Evolutionary conservation across 1,140 invertebrate genomes (phyloP).

Genomic region (Ctenoplectra terminalis): DNA sequence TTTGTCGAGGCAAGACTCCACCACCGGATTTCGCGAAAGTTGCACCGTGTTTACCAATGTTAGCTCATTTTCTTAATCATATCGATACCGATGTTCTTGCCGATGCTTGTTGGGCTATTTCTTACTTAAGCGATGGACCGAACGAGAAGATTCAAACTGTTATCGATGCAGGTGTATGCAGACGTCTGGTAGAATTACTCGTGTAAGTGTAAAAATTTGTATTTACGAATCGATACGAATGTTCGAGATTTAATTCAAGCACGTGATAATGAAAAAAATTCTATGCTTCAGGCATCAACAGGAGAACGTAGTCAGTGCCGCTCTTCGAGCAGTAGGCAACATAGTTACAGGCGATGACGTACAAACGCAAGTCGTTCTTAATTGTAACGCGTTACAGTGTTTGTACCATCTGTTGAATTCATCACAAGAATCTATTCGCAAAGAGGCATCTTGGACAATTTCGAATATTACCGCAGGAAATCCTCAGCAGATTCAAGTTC

Average conservation of each 20-base stretch:
- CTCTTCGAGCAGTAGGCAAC: conserved; percentile 97
- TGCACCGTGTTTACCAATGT: conserved; percentile 91
- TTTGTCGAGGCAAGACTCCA: conserved; percentile 98
- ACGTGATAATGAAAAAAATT: background rate
- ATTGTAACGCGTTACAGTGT: conserved; percentile 94
- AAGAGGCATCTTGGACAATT: conserved; percentile 99
- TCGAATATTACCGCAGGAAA: conserved; percentile 99
- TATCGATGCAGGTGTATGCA: conserved; percentile 97
- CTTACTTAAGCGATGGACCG: conserved; percentile 97
- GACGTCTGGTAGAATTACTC: conserved; percentile 96
- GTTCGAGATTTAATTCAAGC: background rate
- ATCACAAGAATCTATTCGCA: conserved; percentile 93
- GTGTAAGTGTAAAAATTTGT: conserved; percentile 86
- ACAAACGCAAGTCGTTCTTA: conserved; percentile 97
- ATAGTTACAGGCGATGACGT: conserved; percentile 99
- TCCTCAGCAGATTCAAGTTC: conserved; percentile 94
- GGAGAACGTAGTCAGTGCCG: conserved; percentile 96
- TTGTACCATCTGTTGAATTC: conserved; percentile 91
- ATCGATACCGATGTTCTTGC: conserved; percentile 95
- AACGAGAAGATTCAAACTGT: conserved; percentile 99
- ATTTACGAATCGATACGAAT: background rate
- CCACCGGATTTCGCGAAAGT: conserved; percentile 96
- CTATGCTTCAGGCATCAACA: conserved; percentile 89
- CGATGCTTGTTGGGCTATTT: conserved; percentile 94
- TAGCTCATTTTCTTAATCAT: conserved; percentile 94